Evolutionary conservation across 2,113 vertebrate genomes (phyloP).

Genomic region (Pampusana beccarii): DNA sequence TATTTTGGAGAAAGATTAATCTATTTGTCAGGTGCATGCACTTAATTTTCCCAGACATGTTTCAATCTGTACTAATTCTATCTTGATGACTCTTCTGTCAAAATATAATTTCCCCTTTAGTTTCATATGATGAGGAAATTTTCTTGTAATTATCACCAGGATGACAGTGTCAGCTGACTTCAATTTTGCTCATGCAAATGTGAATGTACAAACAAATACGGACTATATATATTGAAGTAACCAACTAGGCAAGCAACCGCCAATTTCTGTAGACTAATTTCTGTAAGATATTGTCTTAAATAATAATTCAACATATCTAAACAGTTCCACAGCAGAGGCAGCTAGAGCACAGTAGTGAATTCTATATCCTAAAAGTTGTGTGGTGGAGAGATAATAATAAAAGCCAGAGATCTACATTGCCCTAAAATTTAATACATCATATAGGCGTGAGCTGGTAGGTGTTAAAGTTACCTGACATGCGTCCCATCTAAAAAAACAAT

Average conservation of each 20-base stretch:
- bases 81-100: slow-evolving; percentile 19
- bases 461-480: neutral
- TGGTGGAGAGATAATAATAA: neutral
- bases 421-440: neutral
- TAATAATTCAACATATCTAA: neutral
- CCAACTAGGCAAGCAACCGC: neutral
- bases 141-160: neutral
- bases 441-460: neutral
- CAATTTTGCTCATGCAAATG: neutral
- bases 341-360: neutral
- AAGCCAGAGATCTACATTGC: neutral
- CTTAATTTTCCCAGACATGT: neutral
- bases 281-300: neutral
- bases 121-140: neutral
- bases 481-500: neutral
- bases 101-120: slow-evolving; percentile 15
- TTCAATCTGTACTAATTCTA: slow-evolving; percentile 25
- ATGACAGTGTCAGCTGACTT: neutral
- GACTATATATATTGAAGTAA: neutral
- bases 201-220: neutral
- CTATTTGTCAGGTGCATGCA: neutral
- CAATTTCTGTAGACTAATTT: neutral
- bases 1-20: neutral
- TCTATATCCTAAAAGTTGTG: neutral
- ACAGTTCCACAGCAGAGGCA: neutral